Evolutionary conservation across 1,140 invertebrate genomes (phyloP), one percentile per base, ranked within the genome.

Genomic region (Maniola jurtina): DNA sequence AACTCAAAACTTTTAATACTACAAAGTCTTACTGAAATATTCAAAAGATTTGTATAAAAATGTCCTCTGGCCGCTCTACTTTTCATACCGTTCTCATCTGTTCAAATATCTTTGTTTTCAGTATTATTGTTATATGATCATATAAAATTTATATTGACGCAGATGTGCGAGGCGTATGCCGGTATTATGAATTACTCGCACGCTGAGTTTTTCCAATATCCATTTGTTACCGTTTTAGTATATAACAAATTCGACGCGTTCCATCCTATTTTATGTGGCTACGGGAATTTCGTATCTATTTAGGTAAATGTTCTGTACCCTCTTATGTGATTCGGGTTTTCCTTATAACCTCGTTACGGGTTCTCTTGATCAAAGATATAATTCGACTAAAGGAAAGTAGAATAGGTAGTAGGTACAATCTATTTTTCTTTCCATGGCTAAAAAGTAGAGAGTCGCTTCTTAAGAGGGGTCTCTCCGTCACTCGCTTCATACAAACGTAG

Each of bases 161-260:
- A 57, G 55, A 57, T 57, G 55, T 40, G 36, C 15, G 11, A 57
- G 25, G 55, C 55, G 35, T 57, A 40, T 57, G n/a, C 36, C 14
- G 5, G 35, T 57, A 40, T 57, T 57, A 57, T 57, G 55, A 57
- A 57, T 57, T 57, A 57, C 55, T 57, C n/a, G 34, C 36, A 57
- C 35, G 55, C 55, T 34, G 55, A 57, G 36, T 40, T 57, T 57
- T 57, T 57, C 55, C 58, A 64, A 35, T 59, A 35, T 58, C 36
- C 57, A 36, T 66, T 66, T 56, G 57, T 61, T 16, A 61, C 45
- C 36, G 34, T 61, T 47, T 48, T 61, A 48, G 6, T 45, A 58
- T 15, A 47, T 47, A 35, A 61, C 45, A 48, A 45, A 61, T 34
- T 47, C 33, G 15, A 5, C 10, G 7, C 52, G 52, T 47, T 25